These are phyloP conservation scores for Piliocolobus tephrosceles DNA, from an alignment of 2,113 vertebrate species.

Conservation along the genomic window DNA sequence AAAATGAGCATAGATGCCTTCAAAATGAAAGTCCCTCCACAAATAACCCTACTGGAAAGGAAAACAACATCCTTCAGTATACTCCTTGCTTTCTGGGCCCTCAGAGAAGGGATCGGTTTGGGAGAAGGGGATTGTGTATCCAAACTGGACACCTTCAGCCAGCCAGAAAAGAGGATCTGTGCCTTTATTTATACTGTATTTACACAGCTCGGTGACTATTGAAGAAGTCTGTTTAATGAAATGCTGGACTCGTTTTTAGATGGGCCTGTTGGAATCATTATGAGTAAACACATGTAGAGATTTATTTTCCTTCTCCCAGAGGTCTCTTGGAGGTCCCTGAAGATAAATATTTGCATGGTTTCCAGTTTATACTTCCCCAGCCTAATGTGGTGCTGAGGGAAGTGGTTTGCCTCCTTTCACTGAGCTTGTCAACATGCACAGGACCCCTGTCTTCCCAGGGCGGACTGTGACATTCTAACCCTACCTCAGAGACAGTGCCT, in stretches of 20 bases:
- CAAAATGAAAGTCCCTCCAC: neutral
- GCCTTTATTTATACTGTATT: conserved; percentile 60
- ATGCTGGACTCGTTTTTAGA: conserved; percentile 42
- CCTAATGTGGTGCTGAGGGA: conserved; percentile 16
- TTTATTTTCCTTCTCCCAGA: conserved; percentile 61
- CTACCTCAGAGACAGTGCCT: neutral
- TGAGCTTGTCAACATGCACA: conserved; percentile 29
- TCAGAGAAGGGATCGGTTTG: neutral
- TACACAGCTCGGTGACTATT: conserved; percentile 31
- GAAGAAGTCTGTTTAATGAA: conserved; percentile 58
- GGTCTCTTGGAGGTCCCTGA: conserved; percentile 52
- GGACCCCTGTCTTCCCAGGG: neutral
- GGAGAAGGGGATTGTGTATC: neutral
- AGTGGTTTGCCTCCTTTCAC: neutral
- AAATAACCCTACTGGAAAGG: neutral
- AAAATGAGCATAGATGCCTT: neutral
- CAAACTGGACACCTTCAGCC: neutral
- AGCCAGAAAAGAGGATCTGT: neutral
- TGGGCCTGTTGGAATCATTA: conserved; percentile 57
- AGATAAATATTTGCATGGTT: conserved; percentile 64
- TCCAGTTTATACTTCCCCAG: conserved; percentile 48
- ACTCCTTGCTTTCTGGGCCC: neutral
- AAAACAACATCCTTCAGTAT: conserved; percentile 5
- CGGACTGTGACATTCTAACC: neutral
- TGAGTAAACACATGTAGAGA: conserved; percentile 59